A percentile compares a stretch with the other conserved stretches of the same genome.
Conservation (phyloP, 2,797 vertebrate genomes). For the Nyctibius grandis region DNA sequence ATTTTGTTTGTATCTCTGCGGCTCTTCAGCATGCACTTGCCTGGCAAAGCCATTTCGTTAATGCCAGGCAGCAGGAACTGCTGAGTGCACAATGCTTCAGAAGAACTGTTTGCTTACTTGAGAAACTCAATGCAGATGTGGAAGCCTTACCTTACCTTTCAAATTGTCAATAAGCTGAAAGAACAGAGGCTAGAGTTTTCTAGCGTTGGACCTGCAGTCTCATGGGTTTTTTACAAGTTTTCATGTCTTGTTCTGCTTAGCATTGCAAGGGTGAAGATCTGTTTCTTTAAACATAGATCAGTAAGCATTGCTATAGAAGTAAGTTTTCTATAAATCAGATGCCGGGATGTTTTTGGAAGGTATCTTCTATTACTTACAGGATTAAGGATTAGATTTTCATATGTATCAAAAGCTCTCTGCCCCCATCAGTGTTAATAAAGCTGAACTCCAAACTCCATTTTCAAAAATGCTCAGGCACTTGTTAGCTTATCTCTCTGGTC, state of each 20-base stretch:
- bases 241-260: background rate
- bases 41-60: background rate
- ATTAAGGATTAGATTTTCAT: background rate
- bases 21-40: background rate
- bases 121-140: background rate
- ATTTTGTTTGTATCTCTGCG: background rate
- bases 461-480: background rate
- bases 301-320: background rate
- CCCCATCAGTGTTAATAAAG: background rate
- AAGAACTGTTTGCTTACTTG: conserved; percentile 24
- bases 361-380: background rate
- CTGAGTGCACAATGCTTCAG: background rate
- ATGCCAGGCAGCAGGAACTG: background rate
- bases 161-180: background rate
- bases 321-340: background rate
- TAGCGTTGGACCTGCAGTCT: background rate
- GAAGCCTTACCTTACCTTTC: background rate
- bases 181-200: background rate
- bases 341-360: background rate
- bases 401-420: background rate
- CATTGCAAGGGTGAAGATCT: background rate
- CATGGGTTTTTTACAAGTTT: background rate
- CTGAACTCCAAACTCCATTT: background rate
- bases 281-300: background rate
- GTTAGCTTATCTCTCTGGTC: background rate